Conservation (phyloP, 2,797 vertebrate genomes). For the Mionectes olivaceus region DNA sequence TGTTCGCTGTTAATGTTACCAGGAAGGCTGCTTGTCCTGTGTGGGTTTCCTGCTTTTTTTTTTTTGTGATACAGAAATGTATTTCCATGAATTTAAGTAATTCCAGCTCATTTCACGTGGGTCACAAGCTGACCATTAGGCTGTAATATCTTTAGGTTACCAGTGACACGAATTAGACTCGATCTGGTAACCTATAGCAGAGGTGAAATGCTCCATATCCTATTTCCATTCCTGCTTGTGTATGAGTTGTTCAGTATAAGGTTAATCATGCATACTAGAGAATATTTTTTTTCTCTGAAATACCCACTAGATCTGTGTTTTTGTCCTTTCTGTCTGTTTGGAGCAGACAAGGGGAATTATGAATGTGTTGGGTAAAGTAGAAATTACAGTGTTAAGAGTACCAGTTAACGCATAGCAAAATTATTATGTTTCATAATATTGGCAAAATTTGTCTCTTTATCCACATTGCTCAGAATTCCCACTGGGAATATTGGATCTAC, state of each 20-base stretch:
- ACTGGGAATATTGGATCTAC: slow-evolving; percentile 17
- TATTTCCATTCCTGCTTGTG: not conserved
- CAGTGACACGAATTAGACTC: slow-evolving; percentile 18
- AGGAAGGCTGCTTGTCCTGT: not conserved
- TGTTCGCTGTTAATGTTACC: not conserved
- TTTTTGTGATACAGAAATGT: not conserved
- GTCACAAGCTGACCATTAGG: slow-evolving; percentile 7
- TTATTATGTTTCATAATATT: slow-evolving; percentile 11
- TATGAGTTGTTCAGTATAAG: slow-evolving; percentile 13
- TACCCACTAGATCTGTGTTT: not conserved
- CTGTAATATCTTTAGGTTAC: slow-evolving; percentile 25
- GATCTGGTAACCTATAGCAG: slow-evolving; percentile 14
- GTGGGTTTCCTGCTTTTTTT: not conserved
- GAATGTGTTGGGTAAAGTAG: not conserved
- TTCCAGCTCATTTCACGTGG: slow-evolving; percentile 15
- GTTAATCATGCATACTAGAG: slow-evolving; percentile 36
- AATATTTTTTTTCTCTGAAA: not conserved
- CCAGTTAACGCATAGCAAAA: not conserved
- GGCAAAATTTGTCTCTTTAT: slow-evolving; percentile 35
- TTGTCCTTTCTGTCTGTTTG: not conserved
- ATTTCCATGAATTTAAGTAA: slow-evolving; percentile 29
- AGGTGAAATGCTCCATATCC: slow-evolving; percentile 51
- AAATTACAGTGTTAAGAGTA: slow-evolving; percentile 21
- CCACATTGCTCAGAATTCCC: slow-evolving; percentile 20
- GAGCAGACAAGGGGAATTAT: not conserved